Evolutionary conservation across 2,888 invertebrate species (phyloP), one percentile per base, ranked within the genome.

Genomic region (Frankliniella intonsa): DNA sequence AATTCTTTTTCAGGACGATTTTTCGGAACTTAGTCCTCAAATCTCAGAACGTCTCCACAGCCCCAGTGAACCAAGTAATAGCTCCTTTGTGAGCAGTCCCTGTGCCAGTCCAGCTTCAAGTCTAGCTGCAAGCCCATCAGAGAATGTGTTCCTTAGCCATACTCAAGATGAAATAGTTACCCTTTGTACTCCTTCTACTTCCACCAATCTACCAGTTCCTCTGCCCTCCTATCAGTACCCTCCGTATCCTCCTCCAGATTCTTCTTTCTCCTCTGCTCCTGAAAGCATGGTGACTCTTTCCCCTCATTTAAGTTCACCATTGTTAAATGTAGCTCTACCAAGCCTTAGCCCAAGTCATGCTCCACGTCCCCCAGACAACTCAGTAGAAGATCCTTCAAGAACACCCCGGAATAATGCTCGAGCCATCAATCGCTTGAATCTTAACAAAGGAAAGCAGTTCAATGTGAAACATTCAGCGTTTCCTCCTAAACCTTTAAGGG

Each of bases 401-500:
- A 7, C 17, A 14, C 69, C 69, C 9, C 22, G 69, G 25, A 76
- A 22, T 76, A 12, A 25, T 9, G 69, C 69, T 76, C 69, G 69
- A 25, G 69, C 69, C 9, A 25, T 76, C 25, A 76, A 76, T 25
- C 22, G 69, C 22, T 76, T 76, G 9, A 22, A 76, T 10, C 69
- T 76, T 8, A 76, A 76, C 12, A 76, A 76, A 76, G 69, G 69
- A 76, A 76, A 76, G 69, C 69, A 76, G 69, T 76, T 76, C 12
- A 76, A 76, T 76, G 69, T 76, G 9, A 76, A 76, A 76, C 69
- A 76, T 22, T 12, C 69, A 22, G 69, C 69, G 0, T 76, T 76
- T 22, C 69, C 69, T 9, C 69, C 69, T 22, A 76, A 76, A 25
- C 69, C 69, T 22, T 12, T 76, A 25, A n/a, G 69, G 25, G 69